Evolutionary conservation across 2,888 invertebrate species (phyloP).

Genomic region (Glaucopsyche alexis): DNA sequence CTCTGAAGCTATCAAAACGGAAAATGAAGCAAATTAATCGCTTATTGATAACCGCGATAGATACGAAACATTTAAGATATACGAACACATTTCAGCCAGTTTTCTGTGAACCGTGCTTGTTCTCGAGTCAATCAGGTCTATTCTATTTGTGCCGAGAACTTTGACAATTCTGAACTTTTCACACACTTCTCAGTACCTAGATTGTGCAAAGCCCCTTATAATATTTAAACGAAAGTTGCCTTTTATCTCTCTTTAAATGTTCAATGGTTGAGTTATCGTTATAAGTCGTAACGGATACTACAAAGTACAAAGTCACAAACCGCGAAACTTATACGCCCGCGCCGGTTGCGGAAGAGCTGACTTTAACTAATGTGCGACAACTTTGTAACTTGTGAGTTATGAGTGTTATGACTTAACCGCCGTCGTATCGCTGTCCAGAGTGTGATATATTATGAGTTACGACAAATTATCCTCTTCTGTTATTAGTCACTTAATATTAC

Average conservation of each 20-base stretch:
- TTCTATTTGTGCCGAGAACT: too few species aligned
- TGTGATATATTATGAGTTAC: background rate
- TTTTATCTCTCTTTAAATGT: background rate
- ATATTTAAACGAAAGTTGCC: too few species aligned
- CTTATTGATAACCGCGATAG: too few species aligned
- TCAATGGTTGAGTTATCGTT: background rate
- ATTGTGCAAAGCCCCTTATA: too few species aligned
- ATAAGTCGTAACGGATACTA: background rate
- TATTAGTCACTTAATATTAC: background rate
- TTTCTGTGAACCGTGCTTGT: too few species aligned
- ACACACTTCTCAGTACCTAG: too few species aligned
- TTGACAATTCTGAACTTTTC: too few species aligned
- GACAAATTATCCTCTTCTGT: background rate
- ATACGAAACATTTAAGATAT: too few species aligned
- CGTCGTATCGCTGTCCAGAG: background rate
- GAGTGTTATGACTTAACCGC: conserved; percentile 7
- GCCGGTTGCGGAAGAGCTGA: background rate
- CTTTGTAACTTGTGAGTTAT: conserved; percentile 12
- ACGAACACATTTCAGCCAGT: too few species aligned
- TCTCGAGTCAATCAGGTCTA: too few species aligned
- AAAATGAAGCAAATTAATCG: too few species aligned
- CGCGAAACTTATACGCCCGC: background rate
- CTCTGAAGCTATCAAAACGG: too few species aligned
- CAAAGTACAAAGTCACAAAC: background rate
- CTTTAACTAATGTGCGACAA: conserved; percentile 8